Conservation (phyloP, 1,140 invertebrate genomes). For the Anastrepha obliqua region DNA sequence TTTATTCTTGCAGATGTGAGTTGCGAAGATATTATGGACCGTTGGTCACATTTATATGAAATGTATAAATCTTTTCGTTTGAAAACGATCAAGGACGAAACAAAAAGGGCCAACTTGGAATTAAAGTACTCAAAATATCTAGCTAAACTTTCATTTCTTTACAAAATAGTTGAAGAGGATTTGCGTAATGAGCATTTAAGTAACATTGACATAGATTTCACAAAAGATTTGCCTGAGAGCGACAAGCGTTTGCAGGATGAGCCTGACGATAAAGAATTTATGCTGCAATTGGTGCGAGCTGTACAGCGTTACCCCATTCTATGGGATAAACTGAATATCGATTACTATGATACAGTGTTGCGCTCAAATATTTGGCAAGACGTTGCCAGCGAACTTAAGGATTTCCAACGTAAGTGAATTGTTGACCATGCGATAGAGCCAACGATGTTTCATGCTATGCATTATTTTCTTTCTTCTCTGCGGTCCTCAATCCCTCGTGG, state of each 20-base stretch:
- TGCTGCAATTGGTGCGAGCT: constrained; percentile 63
- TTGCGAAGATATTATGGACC: constrained; percentile 67
- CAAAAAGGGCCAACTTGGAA: constrained; percentile 65
- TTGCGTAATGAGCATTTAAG: constrained; percentile 67
- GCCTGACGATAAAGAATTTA: constrained; percentile 69
- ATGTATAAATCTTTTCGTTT: constrained; percentile 72
- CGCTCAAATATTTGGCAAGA: constrained; percentile 67
- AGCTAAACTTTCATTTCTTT: constrained; percentile 68
- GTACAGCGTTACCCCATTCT: constrained; percentile 66
- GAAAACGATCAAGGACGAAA: constrained; percentile 68
- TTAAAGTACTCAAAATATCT: constrained; percentile 71
- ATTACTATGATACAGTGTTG: constrained; percentile 65
- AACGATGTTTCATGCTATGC: no score
- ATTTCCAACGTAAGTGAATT: constrained; percentile 62
- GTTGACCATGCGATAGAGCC: not conserved
- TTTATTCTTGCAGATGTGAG: constrained; percentile 45
- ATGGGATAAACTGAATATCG: constrained; percentile 66
- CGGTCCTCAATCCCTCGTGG: no score
- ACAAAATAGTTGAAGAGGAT: constrained; percentile 71
- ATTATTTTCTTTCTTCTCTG: no score
- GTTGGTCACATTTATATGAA: constrained; percentile 72
- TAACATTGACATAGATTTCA: constrained; percentile 59
- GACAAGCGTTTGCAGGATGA: constrained; percentile 63
- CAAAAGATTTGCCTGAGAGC: constrained; percentile 54
- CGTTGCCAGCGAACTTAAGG: constrained; percentile 63